Base-by-base conservation (phyloP, 2,113 vertebrate genomes). In the Passer montanus region DNA sequence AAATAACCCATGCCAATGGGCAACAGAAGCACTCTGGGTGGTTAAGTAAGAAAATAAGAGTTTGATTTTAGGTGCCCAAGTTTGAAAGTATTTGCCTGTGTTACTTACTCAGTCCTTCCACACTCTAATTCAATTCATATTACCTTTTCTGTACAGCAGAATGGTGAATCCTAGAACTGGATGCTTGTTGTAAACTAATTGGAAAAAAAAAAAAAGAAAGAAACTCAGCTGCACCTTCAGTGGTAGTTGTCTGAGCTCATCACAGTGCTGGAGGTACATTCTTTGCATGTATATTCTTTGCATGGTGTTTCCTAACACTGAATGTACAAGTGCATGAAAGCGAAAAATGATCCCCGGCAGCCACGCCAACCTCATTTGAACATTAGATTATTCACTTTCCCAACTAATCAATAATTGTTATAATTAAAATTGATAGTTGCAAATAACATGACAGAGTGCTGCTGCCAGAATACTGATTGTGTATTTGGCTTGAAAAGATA, bases 391-490 rank as follows among this genome's bases (percentile, higher is more conserved):
- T 98, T 98, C 98, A 98, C 98, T 98, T 98, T 98, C 89, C 95
- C 97, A 98, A 95, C 97, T 97, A 98, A 98, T 98, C 98, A 97
- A 98, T 98, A 98, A 98, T 98, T 98, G 98, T 98, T 98, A 98
- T 98, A 98, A 98, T 98, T 98, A 98, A 98, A 98, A 98, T 98
- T 98, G 98, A 98, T 98, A 98, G 98, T 97, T 97, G 95, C 98
- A 98, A 98, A 98, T 98, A 98, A 98, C 97, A 97, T 98, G 98
- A 98, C 95, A 95, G 96, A 98, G 90, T 95, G 92, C 96, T 94
- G 93, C 97, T 98, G 98, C 97, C 98, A 98, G 98, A 98, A 98
- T 98, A 97, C 97, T 98, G 97, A 98, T 98, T 98, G 98, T 97
- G 93, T 98, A 98, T 97, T 98, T 98, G 98, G 97, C 98, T 98